Conservation (phyloP, 2,797 vertebrate genomes). For the Odontamblyopus lacepedii region DNA sequence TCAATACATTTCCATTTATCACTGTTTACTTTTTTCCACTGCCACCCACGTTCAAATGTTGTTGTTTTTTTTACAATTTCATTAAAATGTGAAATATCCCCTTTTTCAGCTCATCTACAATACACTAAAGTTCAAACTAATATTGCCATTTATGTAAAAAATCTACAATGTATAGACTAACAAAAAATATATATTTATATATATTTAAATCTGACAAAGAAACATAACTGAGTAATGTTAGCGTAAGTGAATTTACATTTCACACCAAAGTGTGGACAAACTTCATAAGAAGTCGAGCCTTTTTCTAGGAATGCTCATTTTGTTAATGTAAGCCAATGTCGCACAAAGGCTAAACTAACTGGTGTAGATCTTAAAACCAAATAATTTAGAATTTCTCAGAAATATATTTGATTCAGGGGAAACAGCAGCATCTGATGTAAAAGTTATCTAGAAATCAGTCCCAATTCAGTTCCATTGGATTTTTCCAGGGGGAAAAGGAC, state of each 20-base stretch:
- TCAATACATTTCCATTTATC: constrained; percentile 49
- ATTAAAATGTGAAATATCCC: constrained; percentile 74
- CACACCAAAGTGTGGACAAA: constrained; percentile 63
- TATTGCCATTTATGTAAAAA: constrained; percentile 85
- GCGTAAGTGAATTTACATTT: constrained; percentile 75
- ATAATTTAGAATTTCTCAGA: constrained; percentile 37
- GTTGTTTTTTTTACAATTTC: constrained; percentile 55
- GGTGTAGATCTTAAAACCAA: constrained; percentile 56
- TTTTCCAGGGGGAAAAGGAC: constrained; percentile 52
- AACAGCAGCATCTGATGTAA: constrained; percentile 59
- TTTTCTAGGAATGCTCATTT: constrained; percentile 76
- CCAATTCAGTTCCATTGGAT: constrained; percentile 59
- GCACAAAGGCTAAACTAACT: constrained; percentile 56
- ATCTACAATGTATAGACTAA: constrained; percentile 90
- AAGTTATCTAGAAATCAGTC: constrained; percentile 53
- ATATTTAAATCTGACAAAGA: constrained; percentile 85
- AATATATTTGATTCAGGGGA: constrained; percentile 53
- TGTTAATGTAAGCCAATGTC: constrained; percentile 65
- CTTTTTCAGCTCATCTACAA: constrained; percentile 78
- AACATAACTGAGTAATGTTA: constrained; percentile 79
- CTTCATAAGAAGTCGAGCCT: constrained; percentile 65
- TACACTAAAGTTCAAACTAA: constrained; percentile 85
- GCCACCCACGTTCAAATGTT: constrained; percentile 48
- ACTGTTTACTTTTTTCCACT: constrained; percentile 52
- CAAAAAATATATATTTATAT: constrained; percentile 86